A percentile compares a stretch with the other conserved stretches of the same genome.
phyloP scores from a whole-genome alignment of 2,888 invertebrate species.

The Agrochola circellaris region DNA sequence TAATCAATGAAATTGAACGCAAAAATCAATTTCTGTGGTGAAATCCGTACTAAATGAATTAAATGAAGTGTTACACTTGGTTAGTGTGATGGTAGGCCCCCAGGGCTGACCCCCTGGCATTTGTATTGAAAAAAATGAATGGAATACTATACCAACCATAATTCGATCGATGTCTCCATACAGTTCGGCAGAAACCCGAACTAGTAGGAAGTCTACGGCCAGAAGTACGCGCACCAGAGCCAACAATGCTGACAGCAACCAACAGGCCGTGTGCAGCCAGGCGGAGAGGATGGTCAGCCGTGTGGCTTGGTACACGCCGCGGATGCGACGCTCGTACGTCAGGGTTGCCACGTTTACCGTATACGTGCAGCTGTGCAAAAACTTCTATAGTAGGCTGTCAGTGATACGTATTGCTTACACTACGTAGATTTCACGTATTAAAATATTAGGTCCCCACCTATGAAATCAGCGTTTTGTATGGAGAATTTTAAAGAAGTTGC shows the following conservation, averaged over 20 bases:
- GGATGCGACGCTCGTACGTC: conserved; percentile 84
- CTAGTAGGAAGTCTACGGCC: conserved; percentile 85
- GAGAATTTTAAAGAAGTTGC: no score
- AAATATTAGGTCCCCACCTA: no score
- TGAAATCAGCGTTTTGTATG: no score
- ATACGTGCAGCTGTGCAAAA: conserved; percentile 79
- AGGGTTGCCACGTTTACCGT: conserved; percentile 85
- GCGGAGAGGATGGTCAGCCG: conserved; percentile 83
- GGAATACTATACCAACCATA: conserved; percentile 73
- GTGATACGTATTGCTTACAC: not conserved
- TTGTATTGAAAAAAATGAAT: conserved; percentile 49
- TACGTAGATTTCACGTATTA: not conserved
- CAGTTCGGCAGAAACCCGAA: conserved; percentile 78
- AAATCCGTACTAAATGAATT: no score
- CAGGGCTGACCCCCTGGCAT: not conserved
- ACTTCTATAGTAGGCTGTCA: not conserved
- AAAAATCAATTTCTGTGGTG: no score
- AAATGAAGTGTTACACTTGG: no score
- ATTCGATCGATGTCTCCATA: conserved; percentile 82
- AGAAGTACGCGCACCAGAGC: conserved; percentile 78
- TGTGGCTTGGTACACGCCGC: conserved; percentile 86
- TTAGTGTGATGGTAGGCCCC: no score
- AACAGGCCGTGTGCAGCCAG: conserved; percentile 86
- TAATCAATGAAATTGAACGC: no score
- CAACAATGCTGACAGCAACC: conserved; percentile 82